Evolutionary conservation across 2,888 invertebrate species (phyloP).

Genomic region (Tetanocera ferruginea): DNA sequence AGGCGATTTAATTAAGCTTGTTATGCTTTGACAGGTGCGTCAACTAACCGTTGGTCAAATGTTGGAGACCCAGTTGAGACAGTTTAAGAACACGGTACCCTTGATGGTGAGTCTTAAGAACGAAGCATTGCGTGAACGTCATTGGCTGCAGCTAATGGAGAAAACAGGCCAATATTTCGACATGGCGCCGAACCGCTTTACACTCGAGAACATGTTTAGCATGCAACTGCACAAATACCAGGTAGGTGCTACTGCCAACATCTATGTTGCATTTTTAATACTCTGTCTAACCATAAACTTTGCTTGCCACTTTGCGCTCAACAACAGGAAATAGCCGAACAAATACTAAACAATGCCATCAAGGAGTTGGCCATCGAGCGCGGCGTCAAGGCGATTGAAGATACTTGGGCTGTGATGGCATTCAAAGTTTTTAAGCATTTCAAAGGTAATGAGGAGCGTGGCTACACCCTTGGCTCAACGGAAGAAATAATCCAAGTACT

Average conservation of each 20-base stretch:
- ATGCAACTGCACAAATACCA: slow-evolving; percentile 91
- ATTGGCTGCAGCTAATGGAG: slow-evolving; percentile 90
- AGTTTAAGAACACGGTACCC: slow-evolving; percentile 88
- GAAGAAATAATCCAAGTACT: slow-evolving; percentile 86
- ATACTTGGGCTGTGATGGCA: slow-evolving; percentile 77
- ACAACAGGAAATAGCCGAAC: slow-evolving; percentile 78
- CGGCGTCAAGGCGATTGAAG: slow-evolving; percentile 85
- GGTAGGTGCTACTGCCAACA: slow-evolving; percentile 61
- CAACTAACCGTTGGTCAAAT: slow-evolving; percentile 75
- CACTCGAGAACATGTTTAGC: slow-evolving; percentile 90
- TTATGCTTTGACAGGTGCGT: slow-evolving; percentile 62
- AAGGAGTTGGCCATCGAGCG: slow-evolving; percentile 94
- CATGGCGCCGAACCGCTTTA: slow-evolving; percentile 90
- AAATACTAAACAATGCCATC: slow-evolving; percentile 89
- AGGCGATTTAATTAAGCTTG: neutral
- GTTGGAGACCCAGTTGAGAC: slow-evolving; percentile 87
- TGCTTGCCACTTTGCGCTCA: neutral
- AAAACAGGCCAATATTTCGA: slow-evolving; percentile 87
- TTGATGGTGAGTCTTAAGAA: slow-evolving; percentile 92
- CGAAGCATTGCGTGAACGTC: slow-evolving; percentile 89
- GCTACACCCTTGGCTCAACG: slow-evolving; percentile 80
- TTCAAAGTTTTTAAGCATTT: slow-evolving; percentile 78
- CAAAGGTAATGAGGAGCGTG: slow-evolving; percentile 84
- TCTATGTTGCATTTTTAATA: neutral
- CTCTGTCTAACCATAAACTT: neutral